Evolutionary conservation across 2,113 vertebrate genomes (phyloP), one percentile per base, ranked within the genome.

Genomic region (Bagarius yarrelli): DNA sequence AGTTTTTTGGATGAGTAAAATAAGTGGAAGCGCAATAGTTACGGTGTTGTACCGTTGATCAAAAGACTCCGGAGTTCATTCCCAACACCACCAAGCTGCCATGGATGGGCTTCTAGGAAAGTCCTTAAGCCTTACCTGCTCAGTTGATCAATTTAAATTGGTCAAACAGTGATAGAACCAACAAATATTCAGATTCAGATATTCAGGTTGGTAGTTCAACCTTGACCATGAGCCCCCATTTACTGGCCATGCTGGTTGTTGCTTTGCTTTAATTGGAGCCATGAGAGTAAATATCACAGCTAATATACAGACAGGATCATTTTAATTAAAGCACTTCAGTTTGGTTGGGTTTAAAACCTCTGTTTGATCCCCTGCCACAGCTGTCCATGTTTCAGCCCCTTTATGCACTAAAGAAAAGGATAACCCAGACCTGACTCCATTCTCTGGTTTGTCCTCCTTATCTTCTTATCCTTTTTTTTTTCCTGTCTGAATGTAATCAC

Each of bases 281-380:
- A 8, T 66, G 8, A 19, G 3, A 19, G 60, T 40, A 40, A 66
- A 36, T 34, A 18, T 64, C 61, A 36, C 63, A 13, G 8, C 63
- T 36, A 34, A 64, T 21, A 32, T 27, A 12, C 32, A 15, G 64
- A 40, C 64, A 47, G 4, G 36, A 44, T 3, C 36, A 40, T 40
- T 44, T 19, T 34, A 32, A 64, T 34, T 19, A 66, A 50, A 50
- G 13, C 13, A 34, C 47, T 36, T 55, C 55, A 21, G 16, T 78
- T 47, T 53, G 60, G 53, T 40, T 66, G 64, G 77, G 77, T 4
- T 79, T 78, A 63, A 71, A 77, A 67, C 21, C 53, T 55, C 5
- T 15, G 1, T 61, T 13, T 21, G 27, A 52, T 19, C 47, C 1
- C 19, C 27, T 4, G 21, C 23, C 36, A 18, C 2, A 40, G 14